Evolutionary conservation across 2,113 vertebrate genomes (phyloP).

Genomic region (Penelope pileata): DNA sequence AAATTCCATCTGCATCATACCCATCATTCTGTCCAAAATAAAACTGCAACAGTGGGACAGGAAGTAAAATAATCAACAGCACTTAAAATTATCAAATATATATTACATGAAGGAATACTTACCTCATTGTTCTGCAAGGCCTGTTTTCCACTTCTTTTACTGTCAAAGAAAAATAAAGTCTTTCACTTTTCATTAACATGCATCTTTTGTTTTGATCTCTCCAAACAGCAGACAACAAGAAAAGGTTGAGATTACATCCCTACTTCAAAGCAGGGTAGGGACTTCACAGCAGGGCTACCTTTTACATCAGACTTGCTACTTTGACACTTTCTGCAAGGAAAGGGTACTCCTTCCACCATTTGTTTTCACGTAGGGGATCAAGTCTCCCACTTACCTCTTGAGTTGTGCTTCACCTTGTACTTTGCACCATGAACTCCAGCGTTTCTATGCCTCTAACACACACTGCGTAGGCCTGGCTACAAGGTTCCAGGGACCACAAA

Average conservation of each 20-base stretch:
- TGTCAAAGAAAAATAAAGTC: slow-evolving; percentile 66
- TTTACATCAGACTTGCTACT: background rate
- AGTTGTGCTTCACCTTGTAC: background rate
- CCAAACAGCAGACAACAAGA: background rate
- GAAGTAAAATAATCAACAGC: background rate
- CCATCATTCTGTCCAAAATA: background rate
- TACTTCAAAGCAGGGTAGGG: background rate
- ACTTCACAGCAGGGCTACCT: background rate
- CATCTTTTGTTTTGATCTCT: slow-evolving; percentile 1
- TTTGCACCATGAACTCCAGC: background rate
- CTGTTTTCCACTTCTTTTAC: slow-evolving; percentile 84
- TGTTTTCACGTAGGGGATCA: background rate
- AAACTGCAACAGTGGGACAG: background rate
- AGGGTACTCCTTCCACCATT: background rate
- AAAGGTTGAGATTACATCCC: background rate
- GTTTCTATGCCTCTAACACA: background rate
- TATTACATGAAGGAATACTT: slow-evolving; percentile 53
- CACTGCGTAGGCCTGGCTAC: background rate
- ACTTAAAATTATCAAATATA: background rate
- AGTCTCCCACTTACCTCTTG: background rate
- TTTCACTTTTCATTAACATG: slow-evolving; percentile 26
- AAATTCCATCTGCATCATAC: background rate
- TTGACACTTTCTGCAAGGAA: background rate
- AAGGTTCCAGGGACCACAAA: background rate
- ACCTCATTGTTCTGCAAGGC: slow-evolving; percentile 83